Conservation (phyloP, 2,113 vertebrate genomes). For the Saguinus imperator region DNA sequence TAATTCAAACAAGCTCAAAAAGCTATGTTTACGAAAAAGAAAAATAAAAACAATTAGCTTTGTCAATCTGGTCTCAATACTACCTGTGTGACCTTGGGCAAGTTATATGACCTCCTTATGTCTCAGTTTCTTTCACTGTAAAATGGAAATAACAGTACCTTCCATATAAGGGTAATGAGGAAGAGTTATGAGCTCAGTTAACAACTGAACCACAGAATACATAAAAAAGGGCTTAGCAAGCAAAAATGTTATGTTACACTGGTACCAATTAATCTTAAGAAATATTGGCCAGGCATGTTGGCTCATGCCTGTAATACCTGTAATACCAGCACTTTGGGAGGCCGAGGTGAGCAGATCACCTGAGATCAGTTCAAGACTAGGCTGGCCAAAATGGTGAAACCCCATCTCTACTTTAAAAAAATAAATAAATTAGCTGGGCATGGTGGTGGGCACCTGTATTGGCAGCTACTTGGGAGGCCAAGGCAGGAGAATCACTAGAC, state of each 20-base stretch:
- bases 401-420: no score
- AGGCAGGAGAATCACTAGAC: no score
- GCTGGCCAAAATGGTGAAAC: no score
- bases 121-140: neutral
- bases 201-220: neutral
- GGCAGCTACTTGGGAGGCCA: no score
- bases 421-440: no score
- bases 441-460: no score
- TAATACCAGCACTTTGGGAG: no score
- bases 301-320: no score
- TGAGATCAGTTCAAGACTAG: no score
- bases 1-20: slow-evolving; percentile 8
- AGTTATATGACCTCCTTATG: neutral
- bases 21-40: neutral
- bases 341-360: no score
- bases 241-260: neutral
- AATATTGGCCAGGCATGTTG: neutral
- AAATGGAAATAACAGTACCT: neutral
- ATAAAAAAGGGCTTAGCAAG: neutral
- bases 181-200: neutral
- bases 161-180: neutral
- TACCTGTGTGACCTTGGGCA: neutral
- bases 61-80: neutral
- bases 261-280: neutral
- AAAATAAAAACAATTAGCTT: neutral